phyloP scores from a whole-genome alignment of 2,888 invertebrate genomes.

The Sycophila texana region DNA sequence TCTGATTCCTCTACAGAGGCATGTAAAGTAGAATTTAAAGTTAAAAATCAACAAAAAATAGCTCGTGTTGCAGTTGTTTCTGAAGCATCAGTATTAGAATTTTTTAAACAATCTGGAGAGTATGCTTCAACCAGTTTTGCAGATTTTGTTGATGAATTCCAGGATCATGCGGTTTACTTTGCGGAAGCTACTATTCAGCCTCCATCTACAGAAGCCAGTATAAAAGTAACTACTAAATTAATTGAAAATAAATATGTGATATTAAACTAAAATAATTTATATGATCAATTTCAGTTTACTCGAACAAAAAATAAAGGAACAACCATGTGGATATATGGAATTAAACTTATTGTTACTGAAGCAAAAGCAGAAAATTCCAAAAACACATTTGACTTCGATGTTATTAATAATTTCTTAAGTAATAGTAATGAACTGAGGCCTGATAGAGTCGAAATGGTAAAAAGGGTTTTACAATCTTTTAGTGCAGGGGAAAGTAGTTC shows the following conservation, averaged over 20 bases:
- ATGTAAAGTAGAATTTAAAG: constrained; percentile 69
- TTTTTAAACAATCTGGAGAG: constrained; percentile 75
- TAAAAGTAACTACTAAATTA: constrained; percentile 65
- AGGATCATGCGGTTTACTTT: constrained; percentile 71
- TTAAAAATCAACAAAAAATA: constrained; percentile 68
- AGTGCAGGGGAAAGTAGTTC: constrained; percentile 44
- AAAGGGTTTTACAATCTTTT: constrained; percentile 57
- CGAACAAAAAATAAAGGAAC: constrained; percentile 68
- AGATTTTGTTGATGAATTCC: constrained; percentile 72
- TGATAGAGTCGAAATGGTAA: constrained; percentile 57
- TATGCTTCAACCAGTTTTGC: constrained; percentile 73
- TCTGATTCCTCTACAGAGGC: constrained; percentile 60
- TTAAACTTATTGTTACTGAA: constrained; percentile 69
- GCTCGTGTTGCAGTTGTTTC: constrained; percentile 72
- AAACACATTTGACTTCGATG: constrained; percentile 63
- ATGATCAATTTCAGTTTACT: constrained; percentile 69
- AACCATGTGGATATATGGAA: constrained; percentile 74
- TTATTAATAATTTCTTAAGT: constrained; percentile 64
- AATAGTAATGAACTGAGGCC: constrained; percentile 55
- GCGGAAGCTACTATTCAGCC: constrained; percentile 67
- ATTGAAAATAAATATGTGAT: neutral
- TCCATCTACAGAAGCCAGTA: constrained; percentile 68
- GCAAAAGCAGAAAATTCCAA: constrained; percentile 51
- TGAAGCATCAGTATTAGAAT: constrained; percentile 75
- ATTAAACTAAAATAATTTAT: constrained; percentile 3